Conservation (phyloP, 2,888 invertebrate genomes). For the Macaria notata region DNA sequence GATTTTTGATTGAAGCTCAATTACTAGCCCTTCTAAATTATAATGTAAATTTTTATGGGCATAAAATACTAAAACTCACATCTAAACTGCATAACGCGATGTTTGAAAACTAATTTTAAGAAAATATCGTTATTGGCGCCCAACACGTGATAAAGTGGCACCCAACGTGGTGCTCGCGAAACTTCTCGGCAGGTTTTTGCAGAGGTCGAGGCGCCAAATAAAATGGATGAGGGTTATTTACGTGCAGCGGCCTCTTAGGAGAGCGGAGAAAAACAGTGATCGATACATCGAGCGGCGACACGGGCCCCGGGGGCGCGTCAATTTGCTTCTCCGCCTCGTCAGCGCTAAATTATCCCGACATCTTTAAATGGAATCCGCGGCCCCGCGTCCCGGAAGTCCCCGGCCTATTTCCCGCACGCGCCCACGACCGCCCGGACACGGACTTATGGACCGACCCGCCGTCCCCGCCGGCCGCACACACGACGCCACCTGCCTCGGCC, state of each 20-base stretch:
- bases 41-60: too few relatives aligned
- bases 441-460: constrained; percentile 51
- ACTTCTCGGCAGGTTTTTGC: constrained; percentile 47
- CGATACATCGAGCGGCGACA: constrained; percentile 65
- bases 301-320: constrained; percentile 72
- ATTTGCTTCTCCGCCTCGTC: constrained; percentile 75
- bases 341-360: constrained; percentile 80
- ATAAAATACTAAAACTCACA: too few relatives aligned
- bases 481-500: constrained; percentile 62
- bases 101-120: background rate
- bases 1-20: too few relatives aligned
- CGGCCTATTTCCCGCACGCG: constrained; percentile 55
- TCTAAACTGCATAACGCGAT: background rate
- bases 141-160: constrained; percentile 43
- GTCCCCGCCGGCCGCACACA: constrained; percentile 57
- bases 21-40: background rate
- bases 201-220: constrained; percentile 49
- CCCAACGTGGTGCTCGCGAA: constrained; percentile 43
- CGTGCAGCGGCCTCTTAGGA: constrained; percentile 48
- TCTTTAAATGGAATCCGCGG: constrained; percentile 81
- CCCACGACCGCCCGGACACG: constrained; percentile 48
- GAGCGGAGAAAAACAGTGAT: constrained; percentile 62
- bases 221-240: constrained; percentile 67
- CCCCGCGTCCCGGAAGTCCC: constrained; percentile 62
- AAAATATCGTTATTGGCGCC: constrained; percentile 26